Conservation (phyloP, 1,140 invertebrate genomes). For the Drosophila paulistorum region DNA sequence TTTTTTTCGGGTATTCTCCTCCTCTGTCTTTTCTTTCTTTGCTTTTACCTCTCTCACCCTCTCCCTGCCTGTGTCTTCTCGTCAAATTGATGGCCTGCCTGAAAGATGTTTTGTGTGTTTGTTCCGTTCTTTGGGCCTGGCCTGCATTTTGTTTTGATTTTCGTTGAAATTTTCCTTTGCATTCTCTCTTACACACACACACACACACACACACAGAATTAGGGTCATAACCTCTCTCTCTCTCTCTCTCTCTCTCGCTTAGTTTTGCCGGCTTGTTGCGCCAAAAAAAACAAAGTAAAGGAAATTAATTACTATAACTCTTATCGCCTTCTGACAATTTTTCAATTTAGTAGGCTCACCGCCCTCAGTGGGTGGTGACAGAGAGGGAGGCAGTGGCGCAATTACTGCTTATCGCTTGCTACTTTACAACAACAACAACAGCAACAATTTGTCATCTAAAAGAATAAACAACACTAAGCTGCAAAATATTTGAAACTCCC, state of each 20-base stretch:
- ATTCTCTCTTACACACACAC: background rate
- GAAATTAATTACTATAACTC: slow-evolving; percentile 42
- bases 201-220: too few relatives aligned
- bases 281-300: slow-evolving; percentile 28
- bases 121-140: slow-evolving; percentile 1
- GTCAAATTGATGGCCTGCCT: slow-evolving; percentile 46
- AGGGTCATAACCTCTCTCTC: slow-evolving; percentile 1
- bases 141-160: slow-evolving; percentile 50
- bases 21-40: background rate
- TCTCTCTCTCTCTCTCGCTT: slow-evolving; percentile 1
- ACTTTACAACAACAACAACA: slow-evolving; percentile 44
- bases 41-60: background rate
- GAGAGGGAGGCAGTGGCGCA: slow-evolving; percentile 39
- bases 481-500: slow-evolving; percentile 5
- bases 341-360: slow-evolving; percentile 47
- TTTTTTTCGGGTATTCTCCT: slow-evolving; percentile 6
- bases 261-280: slow-evolving; percentile 48
- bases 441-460: slow-evolving; percentile 16
- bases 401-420: slow-evolving; percentile 51
- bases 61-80: background rate
- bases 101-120: slow-evolving; percentile 39
- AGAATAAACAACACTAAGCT: slow-evolving; percentile 35
- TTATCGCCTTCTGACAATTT: slow-evolving; percentile 50
- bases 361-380: background rate
- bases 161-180: slow-evolving; percentile 49